phyloP scores from a whole-genome alignment of 2,888 invertebrate species.

The Chirona hameri region DNA sequence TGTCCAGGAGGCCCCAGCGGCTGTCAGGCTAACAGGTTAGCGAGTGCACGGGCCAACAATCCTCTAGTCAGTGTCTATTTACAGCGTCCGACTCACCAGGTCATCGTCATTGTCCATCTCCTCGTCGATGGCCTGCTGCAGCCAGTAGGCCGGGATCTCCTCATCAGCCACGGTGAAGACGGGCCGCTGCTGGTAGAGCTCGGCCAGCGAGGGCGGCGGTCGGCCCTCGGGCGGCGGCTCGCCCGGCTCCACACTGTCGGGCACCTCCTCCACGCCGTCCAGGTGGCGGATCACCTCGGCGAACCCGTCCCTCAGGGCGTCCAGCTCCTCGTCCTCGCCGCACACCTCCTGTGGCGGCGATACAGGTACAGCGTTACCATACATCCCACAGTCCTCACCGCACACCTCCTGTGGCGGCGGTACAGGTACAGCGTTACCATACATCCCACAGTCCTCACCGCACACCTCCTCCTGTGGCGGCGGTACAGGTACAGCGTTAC shows the following conservation, averaged over 20 bases:
- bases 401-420: no score
- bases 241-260: conserved; percentile 29
- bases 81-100: neutral
- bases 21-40: no score
- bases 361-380: no score
- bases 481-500: no score
- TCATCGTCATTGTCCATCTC: neutral
- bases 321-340: conserved; percentile 25
- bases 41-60: no score
- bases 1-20: neutral
- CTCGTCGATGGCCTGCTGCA: conserved; percentile 2
- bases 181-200: conserved; percentile 8
- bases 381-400: neutral
- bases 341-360: neutral
- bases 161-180: neutral
- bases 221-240: conserved; percentile 30
- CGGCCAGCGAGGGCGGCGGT: neutral
- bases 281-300: conserved; percentile 27
- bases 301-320: conserved; percentile 28
- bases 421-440: no score
- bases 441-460: no score
- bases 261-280: conserved; percentile 31
- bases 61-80: no score
- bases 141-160: conserved; percentile 8
- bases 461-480: no score